phyloP scores from a whole-genome alignment of 2,797 vertebrate species.

The Monodelphis domestica region DNA sequence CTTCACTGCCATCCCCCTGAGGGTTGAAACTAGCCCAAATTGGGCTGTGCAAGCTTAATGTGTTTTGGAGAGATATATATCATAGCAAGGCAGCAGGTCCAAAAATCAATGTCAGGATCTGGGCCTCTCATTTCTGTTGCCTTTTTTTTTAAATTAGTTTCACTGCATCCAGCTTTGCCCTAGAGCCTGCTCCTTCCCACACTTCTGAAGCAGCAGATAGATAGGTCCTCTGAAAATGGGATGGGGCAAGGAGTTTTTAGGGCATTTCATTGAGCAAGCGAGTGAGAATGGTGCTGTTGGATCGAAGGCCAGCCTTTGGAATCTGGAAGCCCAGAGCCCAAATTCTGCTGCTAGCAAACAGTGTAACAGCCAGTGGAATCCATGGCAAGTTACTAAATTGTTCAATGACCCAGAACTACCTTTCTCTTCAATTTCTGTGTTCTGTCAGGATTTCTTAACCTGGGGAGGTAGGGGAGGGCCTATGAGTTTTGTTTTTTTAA shows the following conservation, averaged over 20 bases:
- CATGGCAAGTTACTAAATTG: not conserved
- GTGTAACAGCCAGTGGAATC: too few species aligned
- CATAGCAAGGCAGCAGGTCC: not conserved
- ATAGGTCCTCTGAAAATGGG: not conserved
- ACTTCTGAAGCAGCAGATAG: not conserved
- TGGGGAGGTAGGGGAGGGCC: not conserved
- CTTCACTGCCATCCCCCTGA: not conserved
- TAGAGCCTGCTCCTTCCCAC: not conserved
- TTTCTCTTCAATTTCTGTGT: not conserved
- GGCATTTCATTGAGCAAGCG: not conserved
- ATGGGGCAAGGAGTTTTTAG: not conserved
- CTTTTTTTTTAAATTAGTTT: not conserved
- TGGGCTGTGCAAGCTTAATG: not conserved
- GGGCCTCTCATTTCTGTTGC: not conserved
- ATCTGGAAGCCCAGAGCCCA: not conserved
- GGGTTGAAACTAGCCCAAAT: not conserved
- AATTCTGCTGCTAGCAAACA: not conserved
- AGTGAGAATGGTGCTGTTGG: not conserved
- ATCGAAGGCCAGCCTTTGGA: not conserved
- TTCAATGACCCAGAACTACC: not conserved
- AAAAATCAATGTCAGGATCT: not conserved
- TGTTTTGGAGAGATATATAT: not conserved
- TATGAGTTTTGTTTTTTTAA: not conserved
- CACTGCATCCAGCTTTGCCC: not conserved
- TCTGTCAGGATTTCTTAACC: not conserved